phyloP scores from a whole-genome alignment of 2,888 invertebrate species.

The Leptopilina syphax region DNA sequence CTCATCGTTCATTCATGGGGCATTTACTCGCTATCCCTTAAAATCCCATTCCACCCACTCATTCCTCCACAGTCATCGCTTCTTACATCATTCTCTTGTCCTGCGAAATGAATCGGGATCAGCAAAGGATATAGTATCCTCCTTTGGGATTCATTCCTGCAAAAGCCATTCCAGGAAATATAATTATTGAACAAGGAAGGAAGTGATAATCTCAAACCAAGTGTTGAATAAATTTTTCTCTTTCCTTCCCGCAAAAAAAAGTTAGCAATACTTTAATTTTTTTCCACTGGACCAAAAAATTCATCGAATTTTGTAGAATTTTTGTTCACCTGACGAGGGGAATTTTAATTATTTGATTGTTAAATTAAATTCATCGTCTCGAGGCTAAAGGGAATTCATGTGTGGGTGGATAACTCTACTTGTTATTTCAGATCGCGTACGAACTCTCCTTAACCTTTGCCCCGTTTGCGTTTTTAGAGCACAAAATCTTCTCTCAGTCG shows the following conservation, averaged over 20 bases:
- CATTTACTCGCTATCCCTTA: slow-evolving; percentile 75
- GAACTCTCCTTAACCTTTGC: slow-evolving; percentile 70
- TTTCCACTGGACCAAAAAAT: not conserved
- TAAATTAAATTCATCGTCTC: not conserved
- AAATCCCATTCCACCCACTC: slow-evolving; percentile 64
- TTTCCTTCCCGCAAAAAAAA: not conserved
- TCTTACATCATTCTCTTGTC: slow-evolving; percentile 70
- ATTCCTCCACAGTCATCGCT: slow-evolving; percentile 55
- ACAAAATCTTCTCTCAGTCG: slow-evolving; percentile 58
- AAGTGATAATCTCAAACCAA: slow-evolving; percentile 16
- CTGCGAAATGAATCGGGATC: slow-evolving; percentile 71
- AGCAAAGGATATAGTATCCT: slow-evolving; percentile 69
- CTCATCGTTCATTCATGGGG: slow-evolving; percentile 77
- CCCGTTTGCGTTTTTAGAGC: slow-evolving; percentile 74
- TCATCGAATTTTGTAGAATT: not conserved
- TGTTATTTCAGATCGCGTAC: slow-evolving; percentile 72
- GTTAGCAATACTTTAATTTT: not conserved
- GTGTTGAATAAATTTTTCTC: not conserved
- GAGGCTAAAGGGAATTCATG: not conserved
- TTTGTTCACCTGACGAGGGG: too few relatives aligned
- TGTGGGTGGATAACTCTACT: slow-evolving; percentile 56
- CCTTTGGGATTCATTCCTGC: slow-evolving; percentile 65
- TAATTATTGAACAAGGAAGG: slow-evolving; percentile 33
- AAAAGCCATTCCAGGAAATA: slow-evolving; percentile 37
- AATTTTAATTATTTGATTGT: not conserved